These are phyloP conservation scores for Callipepla squamata DNA, from an alignment of 2,113 vertebrate genomes.

Conservation along the genomic window DNA sequence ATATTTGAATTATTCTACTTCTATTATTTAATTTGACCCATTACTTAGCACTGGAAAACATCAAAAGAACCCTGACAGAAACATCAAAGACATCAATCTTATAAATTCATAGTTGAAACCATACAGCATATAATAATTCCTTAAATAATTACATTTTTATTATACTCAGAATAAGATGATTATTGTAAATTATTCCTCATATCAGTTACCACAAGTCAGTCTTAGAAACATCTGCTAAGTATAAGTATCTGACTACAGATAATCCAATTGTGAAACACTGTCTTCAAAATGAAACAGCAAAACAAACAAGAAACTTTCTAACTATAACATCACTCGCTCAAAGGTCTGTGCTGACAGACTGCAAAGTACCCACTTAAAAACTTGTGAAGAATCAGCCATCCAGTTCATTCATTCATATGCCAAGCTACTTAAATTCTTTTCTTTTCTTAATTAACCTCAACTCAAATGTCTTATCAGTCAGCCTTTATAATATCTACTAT, in stretches of 20 bases:
- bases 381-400: neutral
- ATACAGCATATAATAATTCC: constrained; percentile 27
- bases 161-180: constrained; percentile 48
- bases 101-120: constrained; percentile 25
- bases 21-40: constrained; percentile 57
- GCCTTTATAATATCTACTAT: neutral
- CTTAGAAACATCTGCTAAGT: constrained; percentile 37
- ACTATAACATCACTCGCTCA: neutral
- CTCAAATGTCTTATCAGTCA: neutral
- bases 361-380: neutral
- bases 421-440: neutral
- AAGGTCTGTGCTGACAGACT: neutral
- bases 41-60: constrained; percentile 54
- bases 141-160: constrained; percentile 56
- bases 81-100: constrained; percentile 52
- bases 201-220: constrained; percentile 38
- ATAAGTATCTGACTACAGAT: constrained; percentile 4
- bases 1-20: constrained; percentile 24
- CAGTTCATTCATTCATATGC: neutral
- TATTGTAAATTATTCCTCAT: constrained; percentile 44
- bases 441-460: neutral
- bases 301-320: neutral
- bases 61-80: constrained; percentile 55
- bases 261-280: constrained; percentile 18
- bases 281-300: constrained; percentile 17